A percentile compares a stretch with the other conserved stretches of the same genome.
phyloP scores from a whole-genome alignment of 2,797 vertebrate genomes.

The Aratinga solstitialis region DNA sequence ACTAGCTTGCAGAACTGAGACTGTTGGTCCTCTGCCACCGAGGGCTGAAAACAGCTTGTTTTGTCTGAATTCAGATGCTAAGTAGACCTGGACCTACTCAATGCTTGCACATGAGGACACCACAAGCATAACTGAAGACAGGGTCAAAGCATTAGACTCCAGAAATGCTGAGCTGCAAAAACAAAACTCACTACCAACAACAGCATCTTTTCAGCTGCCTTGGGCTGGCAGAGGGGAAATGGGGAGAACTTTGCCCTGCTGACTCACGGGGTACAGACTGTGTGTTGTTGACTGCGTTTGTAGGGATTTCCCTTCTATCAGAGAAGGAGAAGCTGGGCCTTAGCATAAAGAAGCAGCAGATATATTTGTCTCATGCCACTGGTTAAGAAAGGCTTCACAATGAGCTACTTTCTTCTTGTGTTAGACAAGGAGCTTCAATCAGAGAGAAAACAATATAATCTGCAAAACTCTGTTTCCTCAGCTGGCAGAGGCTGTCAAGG shows the following conservation, averaged over 20 bases:
- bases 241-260: neutral
- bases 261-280: neutral
- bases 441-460: neutral
- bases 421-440: slow-evolving; percentile 24
- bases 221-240: neutral
- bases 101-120: neutral
- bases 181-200: neutral
- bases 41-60: neutral
- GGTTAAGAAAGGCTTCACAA: slow-evolving; percentile 20
- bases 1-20: neutral
- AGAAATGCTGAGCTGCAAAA: neutral
- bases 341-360: neutral
- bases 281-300: neutral
- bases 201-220: neutral
- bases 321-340: neutral
- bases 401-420: slow-evolving; percentile 5
- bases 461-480: neutral
- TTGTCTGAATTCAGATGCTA: neutral
- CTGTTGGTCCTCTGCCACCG: neutral
- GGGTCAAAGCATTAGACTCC: neutral
- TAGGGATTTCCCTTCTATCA: slow-evolving; percentile 35
- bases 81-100: neutral
- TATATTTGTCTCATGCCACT: neutral
- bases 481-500: neutral
- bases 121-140: neutral